A percentile compares a stretch with the other conserved stretches of the same genome.
These are phyloP conservation scores for Ceyx erithaca DNA, from an alignment of 2,797 vertebrate species.

Conservation along the genomic window DNA sequence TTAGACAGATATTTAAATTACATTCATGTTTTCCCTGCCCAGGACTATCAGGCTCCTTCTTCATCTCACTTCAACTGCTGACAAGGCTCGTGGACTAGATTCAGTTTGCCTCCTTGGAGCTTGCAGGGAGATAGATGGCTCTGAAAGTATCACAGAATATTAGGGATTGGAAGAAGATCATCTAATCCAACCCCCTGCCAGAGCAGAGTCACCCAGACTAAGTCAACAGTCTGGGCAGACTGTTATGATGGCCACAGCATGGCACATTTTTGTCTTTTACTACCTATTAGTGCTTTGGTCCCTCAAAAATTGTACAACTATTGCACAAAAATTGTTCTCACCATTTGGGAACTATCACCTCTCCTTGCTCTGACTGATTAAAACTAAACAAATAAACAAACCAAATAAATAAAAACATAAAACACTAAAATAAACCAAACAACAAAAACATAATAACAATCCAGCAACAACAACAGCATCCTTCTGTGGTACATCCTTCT, in stretches of 20 bases:
- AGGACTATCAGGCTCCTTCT: background rate
- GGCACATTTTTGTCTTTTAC: background rate
- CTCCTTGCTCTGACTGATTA: background rate
- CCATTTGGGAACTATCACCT: background rate
- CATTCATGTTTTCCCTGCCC: background rate
- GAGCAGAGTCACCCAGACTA: too few relatives aligned
- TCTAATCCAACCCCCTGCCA: too few relatives aligned
- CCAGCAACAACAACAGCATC: too few relatives aligned
- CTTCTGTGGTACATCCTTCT: background rate
- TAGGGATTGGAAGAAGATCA: too few relatives aligned
- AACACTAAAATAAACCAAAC: too few relatives aligned
- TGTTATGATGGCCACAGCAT: background rate
- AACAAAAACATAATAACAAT: too few relatives aligned
- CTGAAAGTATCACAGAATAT: background rate
- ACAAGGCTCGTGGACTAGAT: background rate
- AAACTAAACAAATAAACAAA: too few relatives aligned
- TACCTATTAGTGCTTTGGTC: background rate
- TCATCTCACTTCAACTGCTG: background rate
- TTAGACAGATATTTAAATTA: background rate
- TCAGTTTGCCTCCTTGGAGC: background rate
- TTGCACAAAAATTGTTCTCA: background rate
- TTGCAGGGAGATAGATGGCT: background rate
- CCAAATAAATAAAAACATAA: too few relatives aligned
- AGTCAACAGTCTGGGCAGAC: background rate
- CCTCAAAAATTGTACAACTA: background rate